Base-by-base conservation (phyloP, 2,797 vertebrate species). In the Labeo calbasu region DNA sequence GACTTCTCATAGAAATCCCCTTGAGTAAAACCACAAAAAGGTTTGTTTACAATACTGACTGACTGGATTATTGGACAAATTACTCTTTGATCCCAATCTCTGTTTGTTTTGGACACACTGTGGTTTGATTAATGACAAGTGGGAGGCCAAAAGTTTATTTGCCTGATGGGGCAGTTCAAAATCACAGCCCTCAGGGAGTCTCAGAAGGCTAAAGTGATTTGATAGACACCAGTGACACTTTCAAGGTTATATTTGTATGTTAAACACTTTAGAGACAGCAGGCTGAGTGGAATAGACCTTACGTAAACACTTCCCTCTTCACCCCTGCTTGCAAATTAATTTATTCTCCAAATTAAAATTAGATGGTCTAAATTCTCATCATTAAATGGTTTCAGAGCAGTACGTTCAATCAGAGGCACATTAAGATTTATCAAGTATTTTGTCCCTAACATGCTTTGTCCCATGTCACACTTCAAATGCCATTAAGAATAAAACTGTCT, bases 241-340 rank as follows among this genome's bases (percentile, higher is more conserved):
- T 81, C 83, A 84, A 90, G 89, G 87, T 87, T 89, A 85, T 89
- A 88, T 90, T 85, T 90, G 81, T 86, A 86, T 90, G 87, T 86
- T 89, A 92, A 90, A 83, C 79, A 83, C 76, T 25, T 72, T 53
- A 84, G 85, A 71, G 89, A 87, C 83, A 79, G 66, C 79, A 88
- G 81, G 28, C 15, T 65, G 69, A 73, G 36, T 15, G 86, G 88
- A 85, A 88, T 87, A 89, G 89, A 87, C 91, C 87, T 91, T 90
- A 88, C 82, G 84, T 81, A 85, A 90, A 91, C 91, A 90, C 88
- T 61, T 70, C 21, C 4, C 23, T 3, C 14, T 65, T 77, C 5
- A 48, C 53, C 61, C 48, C 25, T 48, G 23, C 53, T 84, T 71
- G 73, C 50, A 83, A 79, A 79, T 79, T 86, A 14, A 80, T 72